Evolutionary conservation across 2,888 invertebrate species (phyloP), one percentile per base, ranked within the genome.

Genomic region (Aspidiotus destructor): DNA sequence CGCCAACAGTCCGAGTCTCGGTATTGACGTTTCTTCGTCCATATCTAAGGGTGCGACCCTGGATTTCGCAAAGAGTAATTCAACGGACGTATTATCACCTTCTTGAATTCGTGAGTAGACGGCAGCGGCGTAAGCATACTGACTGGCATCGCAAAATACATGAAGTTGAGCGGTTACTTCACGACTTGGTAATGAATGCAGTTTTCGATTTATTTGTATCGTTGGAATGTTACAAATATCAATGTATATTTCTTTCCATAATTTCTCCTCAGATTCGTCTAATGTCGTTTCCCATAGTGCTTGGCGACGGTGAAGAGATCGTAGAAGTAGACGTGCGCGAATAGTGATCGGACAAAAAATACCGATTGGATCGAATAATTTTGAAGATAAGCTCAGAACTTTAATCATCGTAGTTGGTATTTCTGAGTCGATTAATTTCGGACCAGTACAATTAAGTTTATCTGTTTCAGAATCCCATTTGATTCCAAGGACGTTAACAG

Each of bases 381-480:
- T 10, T 1, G 55, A 2, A 2, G 17, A 17, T 15, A 2, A 3
- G 2, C 16, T 55, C 55, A 55, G 6, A 3, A 48, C 6, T 2
- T 2, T 1, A 2, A 1, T 1, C 1, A 55, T 1, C 2, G 13
- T 55, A 1, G 7, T 3, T 2, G n/a, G 5, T n/a, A n/a, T n/a
- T 5, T 2, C 3, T 1, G 1, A 1, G 2, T 2, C 2, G 3
- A 2, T 3, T 5, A 10, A 2, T 3, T 2, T 1, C 1, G 10
- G 10, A 1, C 2, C 5, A 3, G 13, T 55, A 16, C 2, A 2
- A 1, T 2, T 7, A 1, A 55, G 3, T 1, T 1, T n/a, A 5
- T 55, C 55, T 10, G n/a, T 2, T 1, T 2, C 5, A 10, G 16
- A 2, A 6, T 55, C 17, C 55, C 55, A 55, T 2, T 5, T 55